Conservation (phyloP, 1,140 invertebrate species). For the Anadara kagoshimensis region DNA sequence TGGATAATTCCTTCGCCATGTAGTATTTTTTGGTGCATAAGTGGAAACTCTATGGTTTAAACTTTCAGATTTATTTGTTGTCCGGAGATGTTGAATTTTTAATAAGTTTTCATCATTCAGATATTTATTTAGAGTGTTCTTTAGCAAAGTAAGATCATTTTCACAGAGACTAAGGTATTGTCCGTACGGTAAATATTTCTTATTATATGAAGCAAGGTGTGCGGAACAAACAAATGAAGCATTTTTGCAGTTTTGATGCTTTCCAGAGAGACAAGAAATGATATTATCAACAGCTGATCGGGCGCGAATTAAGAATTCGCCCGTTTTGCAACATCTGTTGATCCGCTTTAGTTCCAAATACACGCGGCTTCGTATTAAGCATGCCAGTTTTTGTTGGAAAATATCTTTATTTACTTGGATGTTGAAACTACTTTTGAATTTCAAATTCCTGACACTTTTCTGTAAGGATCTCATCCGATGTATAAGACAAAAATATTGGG, state of each 20-base stretch:
- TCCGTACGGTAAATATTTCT: neutral
- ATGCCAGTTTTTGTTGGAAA: too few relatives aligned
- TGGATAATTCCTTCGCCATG: neutral
- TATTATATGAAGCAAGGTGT: neutral
- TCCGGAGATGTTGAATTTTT: neutral
- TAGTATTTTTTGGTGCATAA: constrained; percentile 1
- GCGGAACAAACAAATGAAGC: constrained; percentile 1
- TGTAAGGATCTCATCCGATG: too few relatives aligned
- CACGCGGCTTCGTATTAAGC: too few relatives aligned
- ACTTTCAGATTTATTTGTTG: neutral
- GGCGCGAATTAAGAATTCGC: neutral
- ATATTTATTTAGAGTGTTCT: neutral
- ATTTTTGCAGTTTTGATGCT: neutral
- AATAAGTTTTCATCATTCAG: neutral
- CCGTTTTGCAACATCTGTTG: neutral
- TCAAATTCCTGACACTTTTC: too few relatives aligned
- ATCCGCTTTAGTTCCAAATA: neutral
- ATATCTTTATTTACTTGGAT: too few relatives aligned
- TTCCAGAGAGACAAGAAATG: neutral
- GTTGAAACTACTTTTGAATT: too few relatives aligned
- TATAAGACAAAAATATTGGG: too few relatives aligned
- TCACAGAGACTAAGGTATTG: neutral
- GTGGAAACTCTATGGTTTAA: neutral
- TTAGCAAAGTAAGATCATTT: neutral
- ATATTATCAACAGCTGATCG: neutral